A percentile compares a stretch with the other conserved stretches of the same genome.
Conservation (phyloP, 2,113 vertebrate genomes). For the Delphinapterus leucas region DNA sequence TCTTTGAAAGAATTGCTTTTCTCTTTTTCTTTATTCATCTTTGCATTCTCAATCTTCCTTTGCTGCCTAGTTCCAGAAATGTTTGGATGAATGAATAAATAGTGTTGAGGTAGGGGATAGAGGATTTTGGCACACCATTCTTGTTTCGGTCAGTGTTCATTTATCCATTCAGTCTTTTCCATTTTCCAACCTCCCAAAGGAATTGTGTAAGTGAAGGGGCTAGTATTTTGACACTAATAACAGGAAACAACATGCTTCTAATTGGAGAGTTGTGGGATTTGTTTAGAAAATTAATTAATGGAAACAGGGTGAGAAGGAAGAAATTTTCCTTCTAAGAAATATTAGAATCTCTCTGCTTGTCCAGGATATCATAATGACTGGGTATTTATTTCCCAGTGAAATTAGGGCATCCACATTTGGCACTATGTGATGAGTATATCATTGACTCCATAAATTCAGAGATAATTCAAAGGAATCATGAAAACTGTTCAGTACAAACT, state of each 20-base stretch:
- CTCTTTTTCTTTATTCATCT: not conserved
- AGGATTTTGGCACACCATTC: not conserved
- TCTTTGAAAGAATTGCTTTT: not conserved
- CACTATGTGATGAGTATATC: not conserved
- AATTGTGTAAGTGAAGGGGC: not conserved
- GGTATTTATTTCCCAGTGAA: not conserved
- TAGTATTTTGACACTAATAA: not conserved
- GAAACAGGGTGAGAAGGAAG: not conserved
- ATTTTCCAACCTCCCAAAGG: not conserved
- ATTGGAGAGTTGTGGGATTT: not conserved
- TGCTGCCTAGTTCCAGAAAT: not conserved
- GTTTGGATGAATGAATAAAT: not conserved
- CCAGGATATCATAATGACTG: not conserved
- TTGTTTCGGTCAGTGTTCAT: not conserved
- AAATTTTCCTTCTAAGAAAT: not conserved
- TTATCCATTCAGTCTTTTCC: not conserved
- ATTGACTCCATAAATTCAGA: not conserved
- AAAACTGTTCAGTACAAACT: not conserved
- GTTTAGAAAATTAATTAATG: not conserved
- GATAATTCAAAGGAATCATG: not conserved
- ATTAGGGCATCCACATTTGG: not conserved
- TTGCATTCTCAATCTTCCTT: not conserved
- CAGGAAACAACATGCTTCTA: not conserved
- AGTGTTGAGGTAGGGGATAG: not conserved
- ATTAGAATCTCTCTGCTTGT: not conserved